Percentiles rank a stretch among this genome's conserved stretches.
These are phyloP conservation scores for Venturia canescens DNA, from an alignment of 1,140 invertebrate species.

Conservation along the genomic window DNA sequence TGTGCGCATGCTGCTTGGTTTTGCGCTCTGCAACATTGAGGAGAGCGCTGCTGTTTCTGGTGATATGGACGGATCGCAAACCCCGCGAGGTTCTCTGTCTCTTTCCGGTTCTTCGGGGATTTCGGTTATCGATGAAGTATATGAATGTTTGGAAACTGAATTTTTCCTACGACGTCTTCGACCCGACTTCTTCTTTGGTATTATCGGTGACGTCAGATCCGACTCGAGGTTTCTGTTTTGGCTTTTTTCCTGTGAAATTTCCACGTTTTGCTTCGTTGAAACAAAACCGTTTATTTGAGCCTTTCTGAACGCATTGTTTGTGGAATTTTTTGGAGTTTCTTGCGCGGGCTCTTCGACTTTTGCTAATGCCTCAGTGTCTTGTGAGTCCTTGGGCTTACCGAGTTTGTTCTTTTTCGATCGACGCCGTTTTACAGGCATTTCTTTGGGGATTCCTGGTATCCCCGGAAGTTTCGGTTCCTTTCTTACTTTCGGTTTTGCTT, in stretches of 20 bases:
- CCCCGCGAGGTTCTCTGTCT: background rate
- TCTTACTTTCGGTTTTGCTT: background rate
- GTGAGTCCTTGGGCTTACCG: background rate
- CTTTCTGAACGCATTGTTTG: background rate
- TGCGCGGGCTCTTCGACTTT: background rate
- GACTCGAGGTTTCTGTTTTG: background rate
- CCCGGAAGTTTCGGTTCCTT: background rate
- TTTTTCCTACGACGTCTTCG: background rate
- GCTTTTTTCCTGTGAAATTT: background rate
- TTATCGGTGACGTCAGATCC: background rate
- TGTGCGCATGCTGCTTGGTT: background rate
- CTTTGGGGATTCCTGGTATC: conserved; percentile 7
- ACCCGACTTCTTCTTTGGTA: background rate
- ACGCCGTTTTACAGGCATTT: background rate
- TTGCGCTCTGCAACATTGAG: background rate
- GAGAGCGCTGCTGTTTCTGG: background rate
- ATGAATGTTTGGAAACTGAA: background rate
- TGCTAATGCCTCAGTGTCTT: background rate
- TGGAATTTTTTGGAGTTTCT: background rate
- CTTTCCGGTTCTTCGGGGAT: background rate
- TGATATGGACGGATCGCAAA: background rate
- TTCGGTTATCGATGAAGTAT: background rate
- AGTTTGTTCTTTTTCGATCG: background rate
- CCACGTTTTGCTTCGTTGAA: background rate
- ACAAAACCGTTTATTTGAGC: background rate